Conservation (phyloP, 2,113 vertebrate species). For the Sylvilagus bachmani region DNA sequence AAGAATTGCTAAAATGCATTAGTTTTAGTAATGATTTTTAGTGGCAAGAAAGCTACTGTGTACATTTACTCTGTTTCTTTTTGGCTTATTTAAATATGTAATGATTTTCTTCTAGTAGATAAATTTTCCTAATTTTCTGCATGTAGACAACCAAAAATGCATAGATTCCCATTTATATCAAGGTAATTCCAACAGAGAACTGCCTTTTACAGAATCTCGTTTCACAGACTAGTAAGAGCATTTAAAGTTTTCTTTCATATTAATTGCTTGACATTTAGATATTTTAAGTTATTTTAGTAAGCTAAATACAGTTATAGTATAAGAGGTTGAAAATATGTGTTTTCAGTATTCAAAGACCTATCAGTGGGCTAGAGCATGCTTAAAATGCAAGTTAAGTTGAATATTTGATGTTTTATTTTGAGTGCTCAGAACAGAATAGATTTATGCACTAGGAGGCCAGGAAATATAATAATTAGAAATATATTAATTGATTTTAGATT, state of each 20-base stretch:
- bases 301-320: constrained; percentile 86
- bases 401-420: constrained; percentile 84
- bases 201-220: constrained; percentile 81
- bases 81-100: neutral
- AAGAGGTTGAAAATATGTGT: constrained; percentile 83
- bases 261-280: constrained; percentile 89
- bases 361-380: constrained; percentile 85
- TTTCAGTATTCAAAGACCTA: constrained; percentile 81
- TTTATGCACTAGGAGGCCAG: constrained; percentile 79
- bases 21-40: neutral
- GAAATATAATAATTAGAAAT: constrained; percentile 85
- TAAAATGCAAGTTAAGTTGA: constrained; percentile 85
- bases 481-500: constrained; percentile 85
- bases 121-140: neutral
- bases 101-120: constrained; percentile 38
- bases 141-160: constrained; percentile 58
- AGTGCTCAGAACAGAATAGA: constrained; percentile 83
- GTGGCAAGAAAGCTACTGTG: neutral
- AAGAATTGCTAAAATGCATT: neutral
- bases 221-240: constrained; percentile 79
- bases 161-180: constrained; percentile 63
- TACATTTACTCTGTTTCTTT: neutral
- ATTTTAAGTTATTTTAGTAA: constrained; percentile 87
- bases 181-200: constrained; percentile 56
- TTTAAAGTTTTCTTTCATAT: constrained; percentile 86